Conservation (phyloP, 2,888 invertebrate genomes). For the Sinodicranocentrus sp. region DNA sequence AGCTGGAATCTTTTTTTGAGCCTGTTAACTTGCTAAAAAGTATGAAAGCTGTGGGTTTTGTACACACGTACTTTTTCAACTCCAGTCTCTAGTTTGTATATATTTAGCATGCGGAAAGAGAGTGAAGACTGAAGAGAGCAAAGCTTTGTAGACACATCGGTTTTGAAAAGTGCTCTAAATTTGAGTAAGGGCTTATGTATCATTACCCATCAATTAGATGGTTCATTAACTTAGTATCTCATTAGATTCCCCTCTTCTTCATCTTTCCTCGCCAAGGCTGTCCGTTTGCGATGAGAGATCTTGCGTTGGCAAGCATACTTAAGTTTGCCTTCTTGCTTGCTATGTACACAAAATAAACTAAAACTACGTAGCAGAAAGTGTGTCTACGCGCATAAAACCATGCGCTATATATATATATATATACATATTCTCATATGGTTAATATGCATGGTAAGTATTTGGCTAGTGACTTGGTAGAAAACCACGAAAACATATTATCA, state of each 20-base stretch:
- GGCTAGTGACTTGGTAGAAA: too few species aligned
- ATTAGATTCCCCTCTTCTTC: constrained; percentile 60
- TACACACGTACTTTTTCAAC: neutral
- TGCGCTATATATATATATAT: neutral
- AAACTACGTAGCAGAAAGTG: too few species aligned
- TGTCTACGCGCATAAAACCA: too few species aligned
- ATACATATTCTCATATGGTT: too few species aligned
- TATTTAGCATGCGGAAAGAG: neutral
- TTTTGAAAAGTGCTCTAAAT: constrained; percentile 38
- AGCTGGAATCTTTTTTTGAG: neutral
- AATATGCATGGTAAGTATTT: too few species aligned
- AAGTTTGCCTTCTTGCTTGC: too few species aligned
- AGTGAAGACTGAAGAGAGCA: neutral
- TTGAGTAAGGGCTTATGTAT: constrained; percentile 64
- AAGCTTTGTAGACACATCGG: neutral
- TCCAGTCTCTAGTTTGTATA: neutral
- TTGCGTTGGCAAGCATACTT: too few species aligned
- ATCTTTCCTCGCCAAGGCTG: constrained; percentile 1
- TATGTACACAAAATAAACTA: too few species aligned
- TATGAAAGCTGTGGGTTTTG: neutral
- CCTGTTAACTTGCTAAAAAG: neutral
- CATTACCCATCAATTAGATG: constrained; percentile 72
- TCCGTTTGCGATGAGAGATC: constrained; percentile 52
- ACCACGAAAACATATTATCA: too few species aligned
- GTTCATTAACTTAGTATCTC: constrained; percentile 71